Percentiles rank a stretch among this genome's conserved stretches.
Conservation (phyloP, 2,888 invertebrate species). For the Phytoseiulus persimilis region DNA sequence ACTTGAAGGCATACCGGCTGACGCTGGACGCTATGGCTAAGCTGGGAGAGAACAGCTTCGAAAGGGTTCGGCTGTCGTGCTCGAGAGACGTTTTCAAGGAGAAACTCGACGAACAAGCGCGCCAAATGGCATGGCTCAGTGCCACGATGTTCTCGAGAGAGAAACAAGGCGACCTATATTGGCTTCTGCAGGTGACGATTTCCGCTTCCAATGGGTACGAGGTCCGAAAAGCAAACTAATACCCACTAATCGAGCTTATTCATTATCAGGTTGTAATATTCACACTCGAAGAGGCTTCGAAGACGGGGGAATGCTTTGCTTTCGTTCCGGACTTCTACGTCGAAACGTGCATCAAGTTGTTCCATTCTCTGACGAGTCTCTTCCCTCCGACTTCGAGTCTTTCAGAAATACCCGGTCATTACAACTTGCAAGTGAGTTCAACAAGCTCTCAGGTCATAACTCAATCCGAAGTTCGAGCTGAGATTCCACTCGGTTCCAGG, state of each 20-base stretch:
- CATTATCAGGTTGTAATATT: slow-evolving; percentile 58
- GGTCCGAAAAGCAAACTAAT: slow-evolving; percentile 58
- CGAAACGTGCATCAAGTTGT: slow-evolving; percentile 60
- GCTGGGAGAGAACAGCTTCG: neutral
- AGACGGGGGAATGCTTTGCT: slow-evolving; percentile 59
- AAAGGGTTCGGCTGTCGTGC: slow-evolving; percentile 50
- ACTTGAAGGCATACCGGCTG: slow-evolving; percentile 56
- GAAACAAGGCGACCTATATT: slow-evolving; percentile 39
- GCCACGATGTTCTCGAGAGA: slow-evolving; percentile 48
- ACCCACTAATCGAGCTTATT: neutral
- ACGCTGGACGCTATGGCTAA: slow-evolving; percentile 45
- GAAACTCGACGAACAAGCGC: slow-evolving; percentile 57
- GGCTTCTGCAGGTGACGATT: neutral
- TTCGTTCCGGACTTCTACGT: slow-evolving; percentile 68
- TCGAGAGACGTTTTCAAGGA: slow-evolving; percentile 59
- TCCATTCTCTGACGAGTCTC: slow-evolving; percentile 59
- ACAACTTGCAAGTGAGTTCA: slow-evolving; percentile 16
- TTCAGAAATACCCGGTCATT: slow-evolving; percentile 54
- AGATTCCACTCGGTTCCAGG: slow-evolving; percentile 50
- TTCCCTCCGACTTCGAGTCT: slow-evolving; percentile 60
- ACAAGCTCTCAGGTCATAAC: neutral
- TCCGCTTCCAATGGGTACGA: too few species aligned
- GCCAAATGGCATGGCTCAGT: slow-evolving; percentile 64
- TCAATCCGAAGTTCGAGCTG: slow-evolving; percentile 50
- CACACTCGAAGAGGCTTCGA: slow-evolving; percentile 58